A percentile compares a stretch with the other conserved stretches of the same genome.
phyloP scores from a whole-genome alignment of 2,888 invertebrate genomes.

The Agrotis puta region DNA sequence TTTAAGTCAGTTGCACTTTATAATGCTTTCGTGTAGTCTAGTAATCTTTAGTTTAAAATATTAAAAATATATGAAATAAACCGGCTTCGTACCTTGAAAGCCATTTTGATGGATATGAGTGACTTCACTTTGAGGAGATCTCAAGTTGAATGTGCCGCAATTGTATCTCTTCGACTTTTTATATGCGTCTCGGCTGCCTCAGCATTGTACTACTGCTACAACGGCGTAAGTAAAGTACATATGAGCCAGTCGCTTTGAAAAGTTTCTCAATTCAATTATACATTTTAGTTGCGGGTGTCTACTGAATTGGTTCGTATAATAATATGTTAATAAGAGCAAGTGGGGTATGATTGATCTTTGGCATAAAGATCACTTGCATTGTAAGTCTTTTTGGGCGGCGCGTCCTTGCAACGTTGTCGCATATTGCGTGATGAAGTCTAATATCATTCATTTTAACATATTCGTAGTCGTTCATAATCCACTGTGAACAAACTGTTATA shows the following conservation, averaged over 20 bases:
- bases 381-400: slow-evolving; percentile 76
- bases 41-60: background rate
- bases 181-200: slow-evolving; percentile 76
- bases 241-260: slow-evolving; percentile 76
- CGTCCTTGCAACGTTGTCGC: slow-evolving; percentile 74
- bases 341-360: slow-evolving; percentile 80
- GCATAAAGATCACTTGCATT: slow-evolving; percentile 84
- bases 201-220: slow-evolving; percentile 76
- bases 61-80: background rate
- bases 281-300: slow-evolving; percentile 54
- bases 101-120: slow-evolving; percentile 79
- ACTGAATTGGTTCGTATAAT: slow-evolving; percentile 71
- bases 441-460: background rate
- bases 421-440: slow-evolving; percentile 5
- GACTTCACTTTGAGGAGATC: slow-evolving; percentile 81
- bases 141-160: slow-evolving; percentile 84
- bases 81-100: slow-evolving; percentile 81
- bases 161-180: slow-evolving; percentile 78
- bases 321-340: slow-evolving; percentile 75
- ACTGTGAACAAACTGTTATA: background rate
- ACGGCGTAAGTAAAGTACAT: slow-evolving; percentile 61
- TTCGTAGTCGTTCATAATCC: background rate
- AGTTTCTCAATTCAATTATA: slow-evolving; percentile 67
- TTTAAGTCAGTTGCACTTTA: background rate
- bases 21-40: background rate